Conservation (phyloP, 1,140 invertebrate species). For the Bombus terrestris region DNA sequence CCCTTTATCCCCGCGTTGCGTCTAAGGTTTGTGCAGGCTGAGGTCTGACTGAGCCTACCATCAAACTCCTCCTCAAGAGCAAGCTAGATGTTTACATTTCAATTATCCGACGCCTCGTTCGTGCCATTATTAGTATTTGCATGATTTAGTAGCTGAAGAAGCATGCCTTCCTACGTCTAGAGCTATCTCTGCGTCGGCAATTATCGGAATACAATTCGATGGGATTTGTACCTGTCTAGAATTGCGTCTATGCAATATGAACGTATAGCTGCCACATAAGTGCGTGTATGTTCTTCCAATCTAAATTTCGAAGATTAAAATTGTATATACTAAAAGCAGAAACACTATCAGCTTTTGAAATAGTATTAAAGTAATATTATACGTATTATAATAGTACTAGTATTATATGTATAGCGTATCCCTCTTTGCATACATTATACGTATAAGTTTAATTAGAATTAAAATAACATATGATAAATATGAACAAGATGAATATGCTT, state of each 20-base stretch:
- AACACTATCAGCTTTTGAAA: too few species aligned
- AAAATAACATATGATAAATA: too few species aligned
- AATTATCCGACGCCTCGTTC: slow-evolving; percentile 74
- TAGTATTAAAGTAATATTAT: too few species aligned
- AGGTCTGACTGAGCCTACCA: slow-evolving; percentile 44
- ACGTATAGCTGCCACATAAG: too few species aligned
- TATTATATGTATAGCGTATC: too few species aligned
- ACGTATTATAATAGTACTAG: too few species aligned
- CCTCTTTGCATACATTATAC: too few species aligned
- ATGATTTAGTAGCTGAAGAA: slow-evolving; percentile 73
- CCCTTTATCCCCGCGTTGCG: slow-evolving; percentile 23
- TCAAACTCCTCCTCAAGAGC: slow-evolving; percentile 39
- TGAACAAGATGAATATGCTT: too few species aligned
- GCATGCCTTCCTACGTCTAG: slow-evolving; percentile 49
- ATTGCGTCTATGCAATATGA: too few species aligned
- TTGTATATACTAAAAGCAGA: neutral
- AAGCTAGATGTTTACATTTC: slow-evolving; percentile 75
- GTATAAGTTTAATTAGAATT: too few species aligned
- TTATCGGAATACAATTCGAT: slow-evolving; percentile 27
- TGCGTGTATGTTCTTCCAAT: neutral
- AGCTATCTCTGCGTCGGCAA: slow-evolving; percentile 51
- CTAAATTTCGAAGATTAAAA: neutral
- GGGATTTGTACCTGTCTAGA: neutral
- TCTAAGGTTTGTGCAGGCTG: neutral
- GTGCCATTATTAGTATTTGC: slow-evolving; percentile 76